Conservation (phyloP, 2,888 invertebrate species). For the Drosophila incognita region DNA sequence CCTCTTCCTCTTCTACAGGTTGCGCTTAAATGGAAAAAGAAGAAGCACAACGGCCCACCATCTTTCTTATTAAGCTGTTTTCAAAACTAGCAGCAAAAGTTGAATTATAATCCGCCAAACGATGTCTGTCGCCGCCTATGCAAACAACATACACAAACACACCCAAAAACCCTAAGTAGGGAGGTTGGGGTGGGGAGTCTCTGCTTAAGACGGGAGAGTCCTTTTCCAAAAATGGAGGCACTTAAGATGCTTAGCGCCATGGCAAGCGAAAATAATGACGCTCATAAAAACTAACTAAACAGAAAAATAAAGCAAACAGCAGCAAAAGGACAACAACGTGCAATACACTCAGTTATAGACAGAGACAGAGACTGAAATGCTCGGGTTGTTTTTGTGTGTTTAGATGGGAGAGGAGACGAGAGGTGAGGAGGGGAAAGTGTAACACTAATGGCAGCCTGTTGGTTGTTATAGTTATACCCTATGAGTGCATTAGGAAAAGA, state of each 20-base stretch:
- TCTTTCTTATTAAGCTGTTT: slow-evolving; percentile 63
- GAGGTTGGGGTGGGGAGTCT: neutral
- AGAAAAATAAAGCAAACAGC: slow-evolving; percentile 65
- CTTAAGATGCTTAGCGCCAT: slow-evolving; percentile 80
- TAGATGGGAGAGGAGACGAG: neutral
- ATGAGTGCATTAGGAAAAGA: neutral
- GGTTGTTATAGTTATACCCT: slow-evolving; percentile 17
- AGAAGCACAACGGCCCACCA: slow-evolving; percentile 24
- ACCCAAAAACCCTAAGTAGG: slow-evolving; percentile 10
- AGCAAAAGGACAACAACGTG: slow-evolving; percentile 50
- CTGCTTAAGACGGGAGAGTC: neutral
- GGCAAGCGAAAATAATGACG: slow-evolving; percentile 80
- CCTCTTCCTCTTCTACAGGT: neutral
- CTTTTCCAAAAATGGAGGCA: slow-evolving; percentile 50
- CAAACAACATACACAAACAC: slow-evolving; percentile 48
- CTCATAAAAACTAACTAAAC: slow-evolving; percentile 80
- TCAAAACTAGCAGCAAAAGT: slow-evolving; percentile 67
- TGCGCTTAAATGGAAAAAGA: slow-evolving; percentile 12
- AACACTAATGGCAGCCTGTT: slow-evolving; percentile 28
- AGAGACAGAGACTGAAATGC: slow-evolving; percentile 2
- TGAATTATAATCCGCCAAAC: slow-evolving; percentile 74
- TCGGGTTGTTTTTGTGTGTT: slow-evolving; percentile 7
- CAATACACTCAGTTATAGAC: slow-evolving; percentile 39
- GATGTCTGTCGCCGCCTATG: slow-evolving; percentile 68
- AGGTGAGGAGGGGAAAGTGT: neutral